phyloP scores from a whole-genome alignment of 2,113 vertebrate genomes.

The Labrus mixtus region DNA sequence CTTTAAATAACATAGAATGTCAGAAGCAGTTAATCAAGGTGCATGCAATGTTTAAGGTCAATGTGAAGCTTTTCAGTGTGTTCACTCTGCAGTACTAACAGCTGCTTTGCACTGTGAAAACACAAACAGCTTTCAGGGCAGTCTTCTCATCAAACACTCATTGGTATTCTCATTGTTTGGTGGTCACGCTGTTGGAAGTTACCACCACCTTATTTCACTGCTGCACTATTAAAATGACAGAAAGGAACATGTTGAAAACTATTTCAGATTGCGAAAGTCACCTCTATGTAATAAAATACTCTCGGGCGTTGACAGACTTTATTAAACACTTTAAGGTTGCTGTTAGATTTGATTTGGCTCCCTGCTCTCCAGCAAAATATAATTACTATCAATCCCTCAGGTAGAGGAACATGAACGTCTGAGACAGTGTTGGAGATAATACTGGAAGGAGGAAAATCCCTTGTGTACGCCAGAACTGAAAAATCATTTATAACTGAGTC shows the following conservation, averaged over 20 bases:
- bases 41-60: slow-evolving; percentile 10
- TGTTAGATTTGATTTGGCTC: slow-evolving; percentile 49
- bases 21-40: background rate
- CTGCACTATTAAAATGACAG: slow-evolving; percentile 14
- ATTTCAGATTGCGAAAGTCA: slow-evolving; percentile 36
- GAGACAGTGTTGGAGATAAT: slow-evolving; percentile 25
- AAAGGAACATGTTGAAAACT: slow-evolving; percentile 11
- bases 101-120: slow-evolving; percentile 19
- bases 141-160: background rate
- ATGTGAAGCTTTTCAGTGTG: slow-evolving; percentile 28
- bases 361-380: slow-evolving; percentile 47
- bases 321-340: slow-evolving; percentile 51
- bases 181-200: slow-evolving; percentile 11
- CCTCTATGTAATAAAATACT: slow-evolving; percentile 19
- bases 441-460: slow-evolving; percentile 29
- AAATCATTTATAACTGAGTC: slow-evolving; percentile 36
- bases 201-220: slow-evolving; percentile 3
- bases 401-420: slow-evolving; percentile 48
- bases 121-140: background rate
- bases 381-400: slow-evolving; percentile 61
- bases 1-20: slow-evolving; percentile 2
- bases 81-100: background rate
- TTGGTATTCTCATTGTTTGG: slow-evolving; percentile 23
- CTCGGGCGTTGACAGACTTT: slow-evolving; percentile 31
- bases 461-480: slow-evolving; percentile 25